A percentile compares a stretch with the other conserved stretches of the same genome.
phyloP scores from a whole-genome alignment of 1,140 invertebrate species.

The Drosophila guanche region DNA sequence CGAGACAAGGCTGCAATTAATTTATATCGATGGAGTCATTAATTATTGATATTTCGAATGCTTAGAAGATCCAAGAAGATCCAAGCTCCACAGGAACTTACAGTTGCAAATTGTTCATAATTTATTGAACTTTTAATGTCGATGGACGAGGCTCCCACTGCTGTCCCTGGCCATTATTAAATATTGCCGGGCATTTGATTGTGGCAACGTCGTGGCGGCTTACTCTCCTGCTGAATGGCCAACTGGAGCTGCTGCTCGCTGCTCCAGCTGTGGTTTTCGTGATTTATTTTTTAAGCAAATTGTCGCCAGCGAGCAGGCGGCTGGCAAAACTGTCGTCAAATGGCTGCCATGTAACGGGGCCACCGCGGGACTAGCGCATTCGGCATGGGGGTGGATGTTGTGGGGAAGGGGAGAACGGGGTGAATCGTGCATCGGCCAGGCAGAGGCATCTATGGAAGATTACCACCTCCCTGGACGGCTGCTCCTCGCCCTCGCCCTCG shows the following conservation, averaged over 20 bases:
- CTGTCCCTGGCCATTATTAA: slow-evolving; percentile 52
- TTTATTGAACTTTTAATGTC: neutral
- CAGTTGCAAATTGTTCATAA: neutral
- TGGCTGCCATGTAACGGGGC: slow-evolving; percentile 67
- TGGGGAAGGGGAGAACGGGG: neutral
- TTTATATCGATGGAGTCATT: slow-evolving; percentile 13
- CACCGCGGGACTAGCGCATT: slow-evolving; percentile 37
- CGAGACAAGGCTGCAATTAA: slow-evolving; percentile 26
- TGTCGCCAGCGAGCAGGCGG: slow-evolving; percentile 51
- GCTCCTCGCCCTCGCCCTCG: neutral
- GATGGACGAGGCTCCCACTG: too few relatives aligned
- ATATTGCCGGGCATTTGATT: slow-evolving; percentile 67
- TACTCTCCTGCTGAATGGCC: slow-evolving; percentile 7
- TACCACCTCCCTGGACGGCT: slow-evolving; percentile 55
- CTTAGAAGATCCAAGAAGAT: too few relatives aligned
- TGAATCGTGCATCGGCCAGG: slow-evolving; percentile 60
- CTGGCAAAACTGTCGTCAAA: slow-evolving; percentile 65
- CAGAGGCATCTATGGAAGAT: slow-evolving; percentile 56
- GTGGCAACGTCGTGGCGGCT: slow-evolving; percentile 37
- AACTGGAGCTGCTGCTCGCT: neutral
- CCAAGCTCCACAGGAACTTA: too few relatives aligned
- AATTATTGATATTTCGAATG: neutral
- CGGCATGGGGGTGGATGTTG: slow-evolving; percentile 21
- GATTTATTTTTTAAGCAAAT: slow-evolving; percentile 82
- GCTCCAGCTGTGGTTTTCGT: slow-evolving; percentile 47